Evolutionary conservation across 2,888 invertebrate species (phyloP).

Genomic region (Phrixothrix hirtus): DNA sequence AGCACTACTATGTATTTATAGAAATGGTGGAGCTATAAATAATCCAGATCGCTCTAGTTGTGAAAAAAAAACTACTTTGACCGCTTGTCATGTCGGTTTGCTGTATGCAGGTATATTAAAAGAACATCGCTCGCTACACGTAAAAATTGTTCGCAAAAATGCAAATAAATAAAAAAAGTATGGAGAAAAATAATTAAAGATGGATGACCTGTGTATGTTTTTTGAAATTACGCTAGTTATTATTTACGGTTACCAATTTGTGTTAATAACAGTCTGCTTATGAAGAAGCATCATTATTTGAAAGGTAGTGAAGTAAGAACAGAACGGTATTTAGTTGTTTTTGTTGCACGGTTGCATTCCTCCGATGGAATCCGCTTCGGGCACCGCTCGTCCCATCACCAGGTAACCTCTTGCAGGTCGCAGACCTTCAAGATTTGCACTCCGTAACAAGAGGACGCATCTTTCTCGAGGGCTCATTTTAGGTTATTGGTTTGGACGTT

Average conservation of each 20-base stretch:
- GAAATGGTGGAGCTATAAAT: too few relatives aligned
- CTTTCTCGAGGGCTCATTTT: neutral
- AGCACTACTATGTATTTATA: too few relatives aligned
- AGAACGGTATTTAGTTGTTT: slow-evolving; percentile 26
- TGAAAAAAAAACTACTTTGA: too few relatives aligned
- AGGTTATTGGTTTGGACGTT: too few relatives aligned
- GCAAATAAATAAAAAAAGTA: too few relatives aligned
- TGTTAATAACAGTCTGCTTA: slow-evolving; percentile 20
- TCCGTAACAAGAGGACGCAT: neutral
- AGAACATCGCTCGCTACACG: too few relatives aligned
- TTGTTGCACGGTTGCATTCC: slow-evolving; percentile 31
- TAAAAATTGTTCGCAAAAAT: too few relatives aligned
- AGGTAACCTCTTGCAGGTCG: slow-evolving; percentile 22
- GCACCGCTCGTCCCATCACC: slow-evolving; percentile 22
- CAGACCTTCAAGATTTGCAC: slow-evolving; percentile 26
- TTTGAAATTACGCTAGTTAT: neutral
- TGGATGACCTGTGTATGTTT: too few relatives aligned
- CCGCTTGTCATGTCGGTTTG: too few relatives aligned
- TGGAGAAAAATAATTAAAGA: too few relatives aligned
- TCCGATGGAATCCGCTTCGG: slow-evolving; percentile 22
- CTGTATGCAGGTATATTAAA: too few relatives aligned
- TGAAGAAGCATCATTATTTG: slow-evolving; percentile 16
- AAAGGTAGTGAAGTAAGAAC: slow-evolving; percentile 19
- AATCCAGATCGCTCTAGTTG: too few relatives aligned
- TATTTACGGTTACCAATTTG: slow-evolving; percentile 24